Evolutionary conservation across 1,140 invertebrate genomes (phyloP).

Genomic region (Dreissena polymorpha): DNA sequence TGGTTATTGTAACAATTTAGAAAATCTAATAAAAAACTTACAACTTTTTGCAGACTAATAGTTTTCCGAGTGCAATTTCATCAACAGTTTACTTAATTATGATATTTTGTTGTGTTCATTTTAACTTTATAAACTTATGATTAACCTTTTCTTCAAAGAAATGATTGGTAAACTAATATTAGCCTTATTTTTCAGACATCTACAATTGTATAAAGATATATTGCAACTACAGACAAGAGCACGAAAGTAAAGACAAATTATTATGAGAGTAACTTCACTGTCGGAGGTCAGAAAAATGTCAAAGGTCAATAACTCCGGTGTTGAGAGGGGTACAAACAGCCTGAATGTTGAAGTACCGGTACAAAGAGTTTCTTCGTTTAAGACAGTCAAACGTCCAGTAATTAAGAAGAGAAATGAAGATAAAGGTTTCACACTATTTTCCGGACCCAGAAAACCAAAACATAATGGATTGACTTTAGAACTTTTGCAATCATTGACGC

Average conservation of each 20-base stretch:
- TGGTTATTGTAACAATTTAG: too few relatives aligned
- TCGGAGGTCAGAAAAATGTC: neutral
- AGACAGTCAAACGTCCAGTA: constrained; percentile 27
- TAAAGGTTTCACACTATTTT: constrained; percentile 24
- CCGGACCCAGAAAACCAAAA: neutral
- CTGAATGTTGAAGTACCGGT: neutral
- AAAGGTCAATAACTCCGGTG: neutral
- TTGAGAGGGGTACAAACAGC: neutral
- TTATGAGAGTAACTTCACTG: neutral
- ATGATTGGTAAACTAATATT: too few relatives aligned
- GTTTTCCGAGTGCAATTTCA: too few relatives aligned
- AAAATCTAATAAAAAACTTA: too few relatives aligned
- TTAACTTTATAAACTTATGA: too few relatives aligned
- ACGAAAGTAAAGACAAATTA: neutral
- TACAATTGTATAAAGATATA: neutral
- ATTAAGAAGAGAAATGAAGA: constrained; percentile 22
- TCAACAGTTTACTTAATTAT: too few relatives aligned
- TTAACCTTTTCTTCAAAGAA: too few relatives aligned
- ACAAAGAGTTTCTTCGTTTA: constrained; percentile 29
- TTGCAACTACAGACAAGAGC: neutral
- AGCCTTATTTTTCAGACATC: neutral
- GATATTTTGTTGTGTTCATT: too few relatives aligned
- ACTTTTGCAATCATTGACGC: constrained; percentile 32
- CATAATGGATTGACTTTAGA: constrained; percentile 22
- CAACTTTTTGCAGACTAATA: too few relatives aligned